Percentiles rank a stretch among this genome's conserved stretches.
Evolutionary conservation across 2,888 invertebrate genomes (phyloP).

Genomic region (Napeogenes inachia): DNA sequence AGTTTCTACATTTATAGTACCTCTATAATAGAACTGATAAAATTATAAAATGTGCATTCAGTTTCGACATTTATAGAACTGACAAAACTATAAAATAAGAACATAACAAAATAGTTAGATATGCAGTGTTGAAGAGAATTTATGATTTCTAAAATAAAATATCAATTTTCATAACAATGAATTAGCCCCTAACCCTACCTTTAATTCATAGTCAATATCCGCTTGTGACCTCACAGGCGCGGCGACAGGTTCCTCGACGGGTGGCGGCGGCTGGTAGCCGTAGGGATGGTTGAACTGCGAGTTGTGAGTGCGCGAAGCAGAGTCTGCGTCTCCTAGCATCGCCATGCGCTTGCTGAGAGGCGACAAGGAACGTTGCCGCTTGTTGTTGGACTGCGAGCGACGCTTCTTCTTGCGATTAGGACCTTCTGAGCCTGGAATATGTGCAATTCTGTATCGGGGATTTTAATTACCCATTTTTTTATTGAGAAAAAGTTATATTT

Average conservation of each 20-base stretch:
- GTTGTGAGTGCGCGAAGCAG: constrained; percentile 69
- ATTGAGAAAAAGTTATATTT: neutral
- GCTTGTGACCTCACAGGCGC: constrained; percentile 60
- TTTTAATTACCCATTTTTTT: neutral
- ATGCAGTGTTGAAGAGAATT: too few relatives aligned
- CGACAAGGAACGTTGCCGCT: constrained; percentile 84
- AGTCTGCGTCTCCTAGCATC: constrained; percentile 78
- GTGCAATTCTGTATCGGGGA: constrained; percentile 22
- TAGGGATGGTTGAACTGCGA: constrained; percentile 84
- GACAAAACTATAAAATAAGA: too few relatives aligned
- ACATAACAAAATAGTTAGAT: too few relatives aligned
- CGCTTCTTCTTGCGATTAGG: constrained; percentile 78
- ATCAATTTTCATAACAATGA: too few relatives aligned
- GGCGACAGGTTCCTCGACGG: constrained; percentile 58
- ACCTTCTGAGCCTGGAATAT: constrained; percentile 66
- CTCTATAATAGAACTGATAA: too few relatives aligned
- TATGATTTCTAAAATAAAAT: too few relatives aligned
- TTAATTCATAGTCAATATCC: constrained; percentile 81
- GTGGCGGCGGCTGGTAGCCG: constrained; percentile 78
- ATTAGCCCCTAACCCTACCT: constrained; percentile 48
- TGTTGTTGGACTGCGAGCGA: constrained; percentile 74
- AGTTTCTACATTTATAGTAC: too few relatives aligned
- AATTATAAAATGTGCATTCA: neutral
- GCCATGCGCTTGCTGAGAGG: constrained; percentile 91
- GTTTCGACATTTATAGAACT: too few relatives aligned